Percentiles rank a stretch among this genome's conserved stretches.
Evolutionary conservation across 2,888 invertebrate genomes (phyloP).

Genomic region (Hipparchia semele): DNA sequence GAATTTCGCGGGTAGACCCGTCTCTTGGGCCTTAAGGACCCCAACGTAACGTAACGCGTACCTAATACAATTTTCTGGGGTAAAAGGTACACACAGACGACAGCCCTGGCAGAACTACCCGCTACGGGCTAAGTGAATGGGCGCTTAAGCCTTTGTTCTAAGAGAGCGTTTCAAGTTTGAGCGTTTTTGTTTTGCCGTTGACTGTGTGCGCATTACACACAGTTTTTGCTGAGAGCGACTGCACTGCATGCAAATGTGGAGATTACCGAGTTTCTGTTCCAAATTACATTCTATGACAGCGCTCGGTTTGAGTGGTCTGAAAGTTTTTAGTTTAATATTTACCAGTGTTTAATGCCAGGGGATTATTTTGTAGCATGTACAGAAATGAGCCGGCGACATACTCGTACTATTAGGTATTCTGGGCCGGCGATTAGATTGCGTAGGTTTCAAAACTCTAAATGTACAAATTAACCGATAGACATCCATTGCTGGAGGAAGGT

Average conservation of each 20-base stretch:
- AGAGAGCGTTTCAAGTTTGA: conserved; percentile 34
- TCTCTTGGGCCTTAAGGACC: no score
- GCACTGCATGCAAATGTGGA: conserved; percentile 19
- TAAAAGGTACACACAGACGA: not conserved
- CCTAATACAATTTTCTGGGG: no score
- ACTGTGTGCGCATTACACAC: conserved; percentile 13
- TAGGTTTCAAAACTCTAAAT: no score
- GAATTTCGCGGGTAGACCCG: no score
- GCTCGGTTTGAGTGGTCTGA: not conserved
- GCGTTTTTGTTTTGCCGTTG: conserved; percentile 17
- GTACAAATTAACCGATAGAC: no score
- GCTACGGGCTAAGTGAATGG: conserved; percentile 32
- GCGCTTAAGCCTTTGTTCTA: conserved; percentile 36
- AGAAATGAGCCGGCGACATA: not conserved
- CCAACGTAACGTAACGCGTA: no score
- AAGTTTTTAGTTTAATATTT: not conserved
- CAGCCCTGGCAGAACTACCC: conserved; percentile 11
- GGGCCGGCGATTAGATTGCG: no score
- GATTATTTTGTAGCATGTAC: not conserved
- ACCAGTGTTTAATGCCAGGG: not conserved
- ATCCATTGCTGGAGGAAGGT: no score
- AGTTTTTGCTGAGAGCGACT: conserved; percentile 15
- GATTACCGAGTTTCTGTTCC: conserved; percentile 10
- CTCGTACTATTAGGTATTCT: no score
- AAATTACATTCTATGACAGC: conserved; percentile 7